Base-by-base conservation (phyloP, 2,113 vertebrate genomes). In the Tragulus kanchil region DNA sequence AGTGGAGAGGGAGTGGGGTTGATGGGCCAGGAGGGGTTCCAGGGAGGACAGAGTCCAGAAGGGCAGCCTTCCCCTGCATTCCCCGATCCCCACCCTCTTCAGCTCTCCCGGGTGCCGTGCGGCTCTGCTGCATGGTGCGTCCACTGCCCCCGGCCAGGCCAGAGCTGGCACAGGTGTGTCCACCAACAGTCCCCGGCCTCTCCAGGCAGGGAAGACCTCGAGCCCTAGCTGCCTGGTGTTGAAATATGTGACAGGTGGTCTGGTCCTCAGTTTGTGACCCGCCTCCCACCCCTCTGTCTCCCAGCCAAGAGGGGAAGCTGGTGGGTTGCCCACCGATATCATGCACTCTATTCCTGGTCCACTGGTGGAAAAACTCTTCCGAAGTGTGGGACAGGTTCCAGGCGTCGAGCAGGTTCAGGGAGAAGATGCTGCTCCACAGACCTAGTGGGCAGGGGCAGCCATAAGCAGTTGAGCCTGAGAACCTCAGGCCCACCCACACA, bases 361-460 rank as follows among this genome's bases (percentile, higher is more conserved):
- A 99, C 19, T 77, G 98, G 83, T 99, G 97, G 98, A 99, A 99
- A 96, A 99, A 99, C 69, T 99, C 99, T 89, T 99, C 99, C 0
- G 98, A 98, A 54, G 97, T 98, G 4, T 98, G 98, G 25, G 98
- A 98, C 62, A 94, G 93, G 96, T 98, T 98, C 99, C 98, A 99
- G 85, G 98, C 98, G 56, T 99, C 99, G 3, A 99, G 98, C 83
- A 99, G 85, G 97, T 99, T 99, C 64, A 99, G 25, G 62, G 99
- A 99, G 97, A 99, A 99, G 89, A 99, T 98, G 92, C 99, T 99
- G 87, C 99, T 98, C 99, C 99, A 99, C 2, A 99, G 85, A 61
- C 99, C 99, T 99, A 94, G n/a, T 89, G 78, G 95, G 95, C 42
- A 95, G 59, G 94, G 26, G 21, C 54, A 65, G 4, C 9, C 0